Conservation (phyloP, 2,797 vertebrate species). For the Melanogrammus aeglefinus region DNA sequence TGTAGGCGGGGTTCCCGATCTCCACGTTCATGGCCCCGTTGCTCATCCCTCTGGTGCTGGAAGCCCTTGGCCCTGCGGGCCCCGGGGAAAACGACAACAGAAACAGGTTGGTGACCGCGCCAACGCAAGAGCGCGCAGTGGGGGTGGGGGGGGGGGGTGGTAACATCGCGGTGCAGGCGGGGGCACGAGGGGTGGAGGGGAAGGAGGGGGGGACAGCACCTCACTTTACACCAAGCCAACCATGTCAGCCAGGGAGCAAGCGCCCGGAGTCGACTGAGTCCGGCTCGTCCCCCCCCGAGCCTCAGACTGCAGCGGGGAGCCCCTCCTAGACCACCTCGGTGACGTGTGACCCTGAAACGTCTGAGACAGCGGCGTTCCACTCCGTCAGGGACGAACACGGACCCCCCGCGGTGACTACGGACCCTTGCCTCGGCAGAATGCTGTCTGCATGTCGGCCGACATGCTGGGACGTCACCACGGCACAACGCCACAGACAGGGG, state of each 20-base stretch:
- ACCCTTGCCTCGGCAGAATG: conserved; percentile 47
- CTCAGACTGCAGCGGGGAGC: neutral
- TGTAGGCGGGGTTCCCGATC: too few relatives aligned
- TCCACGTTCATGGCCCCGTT: too few relatives aligned
- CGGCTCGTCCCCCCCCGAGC: conserved; percentile 11
- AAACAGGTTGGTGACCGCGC: too few relatives aligned
- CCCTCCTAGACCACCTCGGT: neutral
- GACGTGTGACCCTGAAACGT: neutral
- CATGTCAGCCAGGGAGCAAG: conserved; percentile 52
- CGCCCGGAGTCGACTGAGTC: conserved; percentile 60
- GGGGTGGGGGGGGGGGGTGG: neutral
- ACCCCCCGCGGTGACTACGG: neutral
- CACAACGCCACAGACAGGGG: conserved; percentile 53
- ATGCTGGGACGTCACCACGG: conserved; percentile 44
- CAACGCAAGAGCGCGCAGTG: too few relatives aligned
- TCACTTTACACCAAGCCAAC: conserved; percentile 53
- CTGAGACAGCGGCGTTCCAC: neutral
- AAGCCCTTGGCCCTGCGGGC: too few relatives aligned
- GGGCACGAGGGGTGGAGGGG: neutral
- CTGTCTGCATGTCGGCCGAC: conserved; percentile 37
- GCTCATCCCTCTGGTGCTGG: too few relatives aligned
- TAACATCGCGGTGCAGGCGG: neutral
- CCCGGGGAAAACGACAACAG: neutral
- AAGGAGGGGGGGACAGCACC: conserved; percentile 27
- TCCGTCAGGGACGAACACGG: neutral